phyloP scores from a whole-genome alignment of 1,140 invertebrate genomes.

The Apis florea region DNA sequence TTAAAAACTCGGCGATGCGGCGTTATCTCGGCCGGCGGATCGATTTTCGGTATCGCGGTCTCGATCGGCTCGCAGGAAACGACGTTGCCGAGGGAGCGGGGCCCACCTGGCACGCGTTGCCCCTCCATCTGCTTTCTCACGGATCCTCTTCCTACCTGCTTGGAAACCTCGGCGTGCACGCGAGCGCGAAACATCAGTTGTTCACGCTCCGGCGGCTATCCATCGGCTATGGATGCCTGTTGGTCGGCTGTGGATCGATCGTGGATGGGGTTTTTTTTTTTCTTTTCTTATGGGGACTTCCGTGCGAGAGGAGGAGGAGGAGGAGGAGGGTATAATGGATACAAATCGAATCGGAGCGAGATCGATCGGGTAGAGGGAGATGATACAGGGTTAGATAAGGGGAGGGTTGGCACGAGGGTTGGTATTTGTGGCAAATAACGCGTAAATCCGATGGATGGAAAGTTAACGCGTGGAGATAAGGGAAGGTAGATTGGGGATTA shows the following conservation, averaged over 20 bases:
- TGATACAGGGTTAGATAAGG: conserved; percentile 30
- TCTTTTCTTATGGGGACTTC: neutral
- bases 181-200: conserved; percentile 29
- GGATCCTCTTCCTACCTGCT: conserved; percentile 47
- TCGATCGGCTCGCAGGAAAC: conserved; percentile 49
- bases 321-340: conserved; percentile 33
- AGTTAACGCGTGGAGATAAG: conserved; percentile 23
- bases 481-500: neutral
- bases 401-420: neutral
- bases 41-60: conserved; percentile 53
- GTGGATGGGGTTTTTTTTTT: neutral
- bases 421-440: conserved; percentile 40
- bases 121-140: conserved; percentile 60
- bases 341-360: conserved; percentile 51
- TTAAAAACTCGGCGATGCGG: conserved; percentile 45
- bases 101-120: conserved; percentile 62
- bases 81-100: conserved; percentile 26
- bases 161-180: neutral
- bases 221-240: neutral
- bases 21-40: conserved; percentile 46
- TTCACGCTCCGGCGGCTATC: conserved; percentile 59
- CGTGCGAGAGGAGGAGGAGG: neutral
- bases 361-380: conserved; percentile 24
- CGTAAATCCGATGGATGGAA: conserved; percentile 9
- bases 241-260: conserved; percentile 16